These are phyloP conservation scores for Tuta absoluta DNA, from an alignment of 2,888 invertebrate species.

Conservation along the genomic window DNA sequence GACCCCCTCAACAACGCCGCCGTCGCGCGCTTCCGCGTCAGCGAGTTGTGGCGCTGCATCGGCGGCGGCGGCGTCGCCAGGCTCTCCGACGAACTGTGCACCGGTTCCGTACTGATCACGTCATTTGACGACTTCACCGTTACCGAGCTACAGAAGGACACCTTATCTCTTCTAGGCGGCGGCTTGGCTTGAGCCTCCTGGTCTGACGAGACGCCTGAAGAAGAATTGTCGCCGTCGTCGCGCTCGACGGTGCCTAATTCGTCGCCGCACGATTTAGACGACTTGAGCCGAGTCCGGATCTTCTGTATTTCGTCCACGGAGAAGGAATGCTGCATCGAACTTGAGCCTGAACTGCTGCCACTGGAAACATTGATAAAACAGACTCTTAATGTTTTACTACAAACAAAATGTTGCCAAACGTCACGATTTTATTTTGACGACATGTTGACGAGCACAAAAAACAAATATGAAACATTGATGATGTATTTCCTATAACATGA, in stretches of 20 bases:
- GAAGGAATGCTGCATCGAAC: conserved; percentile 91
- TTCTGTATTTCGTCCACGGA: conserved; percentile 95
- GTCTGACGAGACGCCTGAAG: conserved; percentile 93
- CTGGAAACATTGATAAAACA: conserved; percentile 60
- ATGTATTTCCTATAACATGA: not conserved
- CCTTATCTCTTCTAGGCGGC: conserved; percentile 65
- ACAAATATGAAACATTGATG: not conserved
- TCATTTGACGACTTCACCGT: conserved; percentile 77
- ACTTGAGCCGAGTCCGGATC: conserved; percentile 90
- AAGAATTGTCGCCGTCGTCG: conserved; percentile 93
- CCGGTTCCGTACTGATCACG: conserved; percentile 79
- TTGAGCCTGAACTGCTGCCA: conserved; percentile 87
- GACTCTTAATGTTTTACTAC: too few species aligned
- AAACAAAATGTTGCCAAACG: too few species aligned
- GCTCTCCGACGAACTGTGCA: conserved; percentile 75
- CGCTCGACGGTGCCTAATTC: conserved; percentile 83
- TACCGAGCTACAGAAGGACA: conserved; percentile 77
- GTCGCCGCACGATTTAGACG: conserved; percentile 93
- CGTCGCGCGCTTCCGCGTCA: conserved; percentile 82
- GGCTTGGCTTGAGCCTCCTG: conserved; percentile 81
- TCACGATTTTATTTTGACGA: not conserved
- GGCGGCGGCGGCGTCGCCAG: conserved; percentile 63
- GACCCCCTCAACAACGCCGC: conserved; percentile 79
- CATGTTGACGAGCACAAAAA: not conserved
- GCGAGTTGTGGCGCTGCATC: conserved; percentile 83